A percentile compares a stretch with the other conserved stretches of the same genome.
These are phyloP conservation scores for Condylura cristata DNA, from an alignment of 2,113 vertebrate genomes.

Conservation along the genomic window DNA sequence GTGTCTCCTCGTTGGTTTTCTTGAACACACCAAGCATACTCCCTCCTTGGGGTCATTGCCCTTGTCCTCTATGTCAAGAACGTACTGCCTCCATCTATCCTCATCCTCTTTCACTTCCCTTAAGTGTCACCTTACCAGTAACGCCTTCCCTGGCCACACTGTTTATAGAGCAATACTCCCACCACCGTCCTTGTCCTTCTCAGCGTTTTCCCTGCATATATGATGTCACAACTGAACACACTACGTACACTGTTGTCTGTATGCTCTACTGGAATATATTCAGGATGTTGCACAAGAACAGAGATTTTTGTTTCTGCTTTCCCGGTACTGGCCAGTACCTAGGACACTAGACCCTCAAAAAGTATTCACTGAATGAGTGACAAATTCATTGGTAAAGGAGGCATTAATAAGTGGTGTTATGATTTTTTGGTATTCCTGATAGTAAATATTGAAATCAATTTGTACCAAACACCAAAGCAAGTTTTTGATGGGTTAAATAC, in stretches of 20 bases:
- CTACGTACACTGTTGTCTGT: background rate
- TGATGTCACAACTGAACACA: background rate
- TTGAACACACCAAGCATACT: background rate
- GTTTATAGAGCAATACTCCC: background rate
- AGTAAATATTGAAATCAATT: conserved; percentile 28
- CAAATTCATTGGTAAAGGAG: conserved; percentile 28
- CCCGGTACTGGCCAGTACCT: background rate
- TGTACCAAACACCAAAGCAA: background rate
- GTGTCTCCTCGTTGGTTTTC: background rate
- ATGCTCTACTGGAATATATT: background rate
- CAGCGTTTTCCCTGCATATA: background rate
- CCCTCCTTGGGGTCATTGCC: background rate
- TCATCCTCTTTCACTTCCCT: background rate
- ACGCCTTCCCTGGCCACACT: no score
- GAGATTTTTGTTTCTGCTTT: background rate
- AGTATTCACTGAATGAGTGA: background rate
- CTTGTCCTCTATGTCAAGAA: background rate
- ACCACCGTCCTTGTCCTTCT: background rate
- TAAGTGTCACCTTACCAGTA: no score
- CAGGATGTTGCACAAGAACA: background rate
- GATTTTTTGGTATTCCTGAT: background rate
- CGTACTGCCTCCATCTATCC: background rate
- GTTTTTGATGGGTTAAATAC: background rate
- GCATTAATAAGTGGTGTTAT: background rate
- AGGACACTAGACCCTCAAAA: background rate